These are phyloP conservation scores for Gambelia wislizenii DNA, from an alignment of 2,797 vertebrate species.

Conservation along the genomic window DNA sequence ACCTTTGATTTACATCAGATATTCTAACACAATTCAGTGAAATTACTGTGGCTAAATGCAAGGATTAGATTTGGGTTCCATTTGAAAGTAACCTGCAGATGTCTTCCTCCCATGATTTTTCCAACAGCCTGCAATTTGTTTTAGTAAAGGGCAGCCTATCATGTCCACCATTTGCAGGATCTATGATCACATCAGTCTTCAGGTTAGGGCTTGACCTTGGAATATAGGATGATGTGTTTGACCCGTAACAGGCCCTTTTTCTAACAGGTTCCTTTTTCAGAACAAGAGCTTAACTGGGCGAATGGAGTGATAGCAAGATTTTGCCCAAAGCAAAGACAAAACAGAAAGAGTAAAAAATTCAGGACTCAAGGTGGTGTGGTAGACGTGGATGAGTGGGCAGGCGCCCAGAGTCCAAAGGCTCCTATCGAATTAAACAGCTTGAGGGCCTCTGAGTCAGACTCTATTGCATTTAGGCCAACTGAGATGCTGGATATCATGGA, in stretches of 20 bases:
- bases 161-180: conserved; percentile 3
- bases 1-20: conserved; percentile 38
- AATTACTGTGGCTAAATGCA: conserved; percentile 59
- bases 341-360: no score
- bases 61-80: conserved; percentile 60
- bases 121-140: neutral
- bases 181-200: neutral
- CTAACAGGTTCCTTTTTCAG: no score
- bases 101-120: conserved; percentile 25
- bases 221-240: neutral
- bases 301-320: no score
- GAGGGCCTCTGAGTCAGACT: no score
- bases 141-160: neutral
- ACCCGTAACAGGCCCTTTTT: neutral
- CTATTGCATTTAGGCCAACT: no score
- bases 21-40: conserved; percentile 41
- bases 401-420: no score
- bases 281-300: no score
- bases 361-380: no score
- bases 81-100: conserved; percentile 64
- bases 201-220: neutral
- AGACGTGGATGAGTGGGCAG: no score
- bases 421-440: no score
- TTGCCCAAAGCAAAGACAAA: no score
- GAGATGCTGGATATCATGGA: no score